Base-by-base conservation (phyloP, 2,888 invertebrate species). In the Pomacea canaliculata region DNA sequence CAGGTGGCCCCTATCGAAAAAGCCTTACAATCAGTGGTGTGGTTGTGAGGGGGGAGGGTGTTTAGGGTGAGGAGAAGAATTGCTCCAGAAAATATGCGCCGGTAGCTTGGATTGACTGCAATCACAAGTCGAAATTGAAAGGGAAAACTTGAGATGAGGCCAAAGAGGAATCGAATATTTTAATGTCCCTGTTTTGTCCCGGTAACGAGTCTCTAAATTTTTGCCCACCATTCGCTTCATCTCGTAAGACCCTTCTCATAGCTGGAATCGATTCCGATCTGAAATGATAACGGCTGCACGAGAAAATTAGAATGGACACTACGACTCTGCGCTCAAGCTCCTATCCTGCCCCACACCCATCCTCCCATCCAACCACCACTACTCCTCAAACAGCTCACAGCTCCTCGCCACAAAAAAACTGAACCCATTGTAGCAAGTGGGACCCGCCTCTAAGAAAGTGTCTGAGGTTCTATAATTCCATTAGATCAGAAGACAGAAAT, bases 91-190 rank as follows among this genome's bases (percentile, higher is more conserved):
- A 74, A 74, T 74, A 74, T 74, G 74, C 74, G 59, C 69, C 68
- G 56, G 27, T 62, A 68, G 74, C 37, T 74, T 68, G 74, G 74
- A 74, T 74, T 74, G 74, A 74, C 69, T 69, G 74, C 74, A 74
- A 74, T 74, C 74, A 74, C 74, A 69, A 62, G 74, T 60, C 37
- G 74, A 69, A 74, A 74, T 74, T 74, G 74, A 74, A 74, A 74
- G 74, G 74, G 74, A 74, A 74, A 74, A 74, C 74, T 68, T 74
- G 74, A 74, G 74, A 74, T 69, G 74, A 59, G 49, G 74, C 27
- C 60, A 46, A 56, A 60, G 73, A 69, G 69, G 69, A 74, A 74
- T 74, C 74, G 74, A 74, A 74, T 74, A 74, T 74, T 74, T 74
- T 74, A 74, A 74, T 74, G 74, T 74, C 69, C 69, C 69, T 48